phyloP scores from a whole-genome alignment of 2,888 invertebrate genomes.

The Anticlea derivata region DNA sequence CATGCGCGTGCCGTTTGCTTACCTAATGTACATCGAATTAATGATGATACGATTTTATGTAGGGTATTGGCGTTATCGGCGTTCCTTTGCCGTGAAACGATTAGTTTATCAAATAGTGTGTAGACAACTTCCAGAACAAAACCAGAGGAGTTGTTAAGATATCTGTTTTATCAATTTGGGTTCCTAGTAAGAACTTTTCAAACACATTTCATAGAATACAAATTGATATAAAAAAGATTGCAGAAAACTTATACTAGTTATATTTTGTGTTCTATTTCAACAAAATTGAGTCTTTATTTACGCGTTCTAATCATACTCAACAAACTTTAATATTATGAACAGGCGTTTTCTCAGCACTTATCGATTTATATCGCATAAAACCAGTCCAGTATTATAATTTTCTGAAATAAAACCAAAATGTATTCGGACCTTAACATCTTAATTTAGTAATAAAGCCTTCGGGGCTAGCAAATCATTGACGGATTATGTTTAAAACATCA shows the following conservation, averaged over 20 bases:
- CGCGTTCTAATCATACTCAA: slow-evolving; percentile 2
- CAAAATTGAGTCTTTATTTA: neutral
- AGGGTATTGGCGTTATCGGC: neutral
- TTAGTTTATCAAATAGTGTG: neutral
- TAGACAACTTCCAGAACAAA: too few species aligned
- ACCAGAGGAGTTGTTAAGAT: too few species aligned
- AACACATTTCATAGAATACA: too few species aligned
- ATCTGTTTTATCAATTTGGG: too few species aligned
- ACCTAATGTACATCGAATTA: slow-evolving; percentile 41
- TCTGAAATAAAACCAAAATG: slow-evolving; percentile 25
- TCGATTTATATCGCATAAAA: slow-evolving; percentile 21
- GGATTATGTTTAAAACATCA: slow-evolving; percentile 26
- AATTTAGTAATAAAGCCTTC: slow-evolving; percentile 41
- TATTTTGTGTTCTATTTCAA: too few species aligned
- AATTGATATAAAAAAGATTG: too few species aligned
- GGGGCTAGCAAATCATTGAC: slow-evolving; percentile 37
- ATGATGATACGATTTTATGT: slow-evolving; percentile 30
- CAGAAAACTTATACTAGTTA: too few species aligned
- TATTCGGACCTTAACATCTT: slow-evolving; percentile 36
- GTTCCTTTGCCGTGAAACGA: neutral
- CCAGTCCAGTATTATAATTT: slow-evolving; percentile 24
- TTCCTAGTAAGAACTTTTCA: too few species aligned
- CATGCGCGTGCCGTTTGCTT: slow-evolving; percentile 36
- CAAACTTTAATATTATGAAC: slow-evolving; percentile 8
- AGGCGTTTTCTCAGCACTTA: slow-evolving; percentile 18